Evolutionary conservation across 1,140 invertebrate genomes (phyloP), one percentile per base, ranked within the genome.

Genomic region (Sinella curviseta): DNA sequence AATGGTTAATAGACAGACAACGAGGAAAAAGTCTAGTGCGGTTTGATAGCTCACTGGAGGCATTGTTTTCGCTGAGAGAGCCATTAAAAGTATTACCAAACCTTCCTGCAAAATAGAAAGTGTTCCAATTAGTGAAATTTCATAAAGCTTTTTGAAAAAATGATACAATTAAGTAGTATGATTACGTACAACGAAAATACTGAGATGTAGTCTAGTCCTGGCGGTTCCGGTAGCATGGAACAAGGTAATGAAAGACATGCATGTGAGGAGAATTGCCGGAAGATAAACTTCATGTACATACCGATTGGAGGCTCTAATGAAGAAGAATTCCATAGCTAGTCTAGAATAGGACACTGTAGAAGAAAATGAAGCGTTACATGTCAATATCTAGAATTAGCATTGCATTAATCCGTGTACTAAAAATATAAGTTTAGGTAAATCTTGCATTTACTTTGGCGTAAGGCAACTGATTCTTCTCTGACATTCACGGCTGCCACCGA

Each of bases 31-130:
- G 30, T 82, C 81, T 24, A 82, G 60, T 14, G 81, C 81, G 1
- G 81, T 82, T 76, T 82, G 81, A 54, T 82, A 82, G 2, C 60
- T 77, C 24, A 79, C 81, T 74, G 70, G 65, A 17, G 81, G 81
- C 75, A 82, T 77, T 4, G 24, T 1, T 26, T 20, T 28, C 1
- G 78, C 14, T 12, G 30, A 33, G 14, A 82, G n/a, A 4, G 65
- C 20, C n/a, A 60, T 78, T n/a, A 82, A 82, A 70, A 82, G 34
- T 24, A 79, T 14, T 26, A 65, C 39, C 4, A 34, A 24, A 26
- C 39, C 39, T 24, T 76, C 24, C 80, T 81, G 31, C 24, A 39
- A 2, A 75, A 33, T 36, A 74, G 54, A 80, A 74, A n/a, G n/a
- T n/a, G n/a, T n/a, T n/a, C n/a, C n/a, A n/a, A n/a, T n/a, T n/a